A percentile compares a stretch with the other conserved stretches of the same genome.
phyloP scores from a whole-genome alignment of 1,140 invertebrate genomes.

The Ceratosolen solmsi region DNA sequence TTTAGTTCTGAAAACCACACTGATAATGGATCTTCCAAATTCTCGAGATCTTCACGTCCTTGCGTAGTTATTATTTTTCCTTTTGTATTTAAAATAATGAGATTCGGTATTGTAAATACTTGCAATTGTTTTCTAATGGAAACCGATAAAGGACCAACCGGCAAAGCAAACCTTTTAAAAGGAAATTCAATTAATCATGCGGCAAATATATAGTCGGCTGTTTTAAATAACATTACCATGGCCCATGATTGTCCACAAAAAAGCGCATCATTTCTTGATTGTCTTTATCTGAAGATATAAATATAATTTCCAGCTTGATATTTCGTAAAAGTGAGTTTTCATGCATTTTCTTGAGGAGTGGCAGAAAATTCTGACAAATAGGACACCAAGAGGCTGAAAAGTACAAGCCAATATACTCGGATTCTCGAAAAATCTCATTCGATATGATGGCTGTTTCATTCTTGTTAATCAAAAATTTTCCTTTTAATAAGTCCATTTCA shows the following conservation, averaged over 20 bases:
- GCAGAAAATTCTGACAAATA: conserved; percentile 55
- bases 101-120: conserved; percentile 46
- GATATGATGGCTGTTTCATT: conserved; percentile 50
- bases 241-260: conserved; percentile 52
- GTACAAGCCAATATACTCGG: conserved; percentile 53
- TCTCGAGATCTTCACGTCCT: conserved; percentile 51
- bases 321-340: conserved; percentile 31
- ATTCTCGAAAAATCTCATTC: conserved; percentile 50
- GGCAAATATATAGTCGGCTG: neutral
- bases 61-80: conserved; percentile 47
- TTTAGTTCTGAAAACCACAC: conserved; percentile 50
- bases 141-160: conserved; percentile 40
- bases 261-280: conserved; percentile 48
- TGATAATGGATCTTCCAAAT: conserved; percentile 36
- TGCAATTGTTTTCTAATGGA: conserved; percentile 52
- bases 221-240: conserved; percentile 51
- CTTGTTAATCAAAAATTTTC: conserved; percentile 51
- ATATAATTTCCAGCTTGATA: conserved; percentile 56
- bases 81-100: conserved; percentile 50
- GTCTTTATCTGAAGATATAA: conserved; percentile 54
- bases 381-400: conserved; percentile 58
- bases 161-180: conserved; percentile 53
- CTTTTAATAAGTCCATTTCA: conserved; percentile 55
- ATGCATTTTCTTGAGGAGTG: conserved; percentile 48
- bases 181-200: neutral